These are phyloP conservation scores for Otis tarda DNA, from an alignment of 2,113 vertebrate genomes.

Conservation along the genomic window DNA sequence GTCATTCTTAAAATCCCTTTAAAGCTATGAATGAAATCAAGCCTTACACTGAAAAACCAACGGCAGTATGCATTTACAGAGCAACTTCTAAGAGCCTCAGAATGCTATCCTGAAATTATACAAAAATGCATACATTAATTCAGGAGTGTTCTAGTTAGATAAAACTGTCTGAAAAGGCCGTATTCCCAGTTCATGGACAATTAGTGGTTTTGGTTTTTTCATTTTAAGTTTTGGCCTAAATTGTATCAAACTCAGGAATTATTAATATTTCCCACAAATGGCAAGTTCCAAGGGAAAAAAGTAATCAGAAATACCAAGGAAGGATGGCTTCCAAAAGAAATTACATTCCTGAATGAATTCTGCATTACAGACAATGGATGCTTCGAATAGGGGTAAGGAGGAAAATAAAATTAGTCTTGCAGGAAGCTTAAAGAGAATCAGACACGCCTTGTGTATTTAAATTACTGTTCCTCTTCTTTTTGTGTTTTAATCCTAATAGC, in stretches of 20 bases:
- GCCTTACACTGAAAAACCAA: background rate
- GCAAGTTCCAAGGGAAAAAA: background rate
- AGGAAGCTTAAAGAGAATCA: background rate
- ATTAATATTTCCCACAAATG: background rate
- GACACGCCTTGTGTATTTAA: background rate
- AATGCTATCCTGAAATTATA: background rate
- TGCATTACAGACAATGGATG: background rate
- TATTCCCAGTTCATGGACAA: background rate
- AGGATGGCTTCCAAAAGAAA: background rate
- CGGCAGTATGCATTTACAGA: background rate
- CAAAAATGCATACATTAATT: background rate
- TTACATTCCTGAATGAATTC: background rate
- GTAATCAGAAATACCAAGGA: background rate
- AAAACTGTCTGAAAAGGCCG: background rate
- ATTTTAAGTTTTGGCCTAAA: background rate
- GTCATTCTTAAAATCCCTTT: background rate
- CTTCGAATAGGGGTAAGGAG: background rate
- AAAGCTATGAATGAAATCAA: background rate
- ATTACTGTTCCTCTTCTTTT: background rate
- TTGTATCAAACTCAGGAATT: background rate
- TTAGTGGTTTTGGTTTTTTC: background rate
- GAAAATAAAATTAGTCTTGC: background rate
- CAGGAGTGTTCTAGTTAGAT: background rate
- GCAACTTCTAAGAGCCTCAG: background rate
- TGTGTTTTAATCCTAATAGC: background rate